Evolutionary conservation across 2,113 vertebrate genomes (phyloP), one percentile per base, ranked within the genome.

Genomic region (Suricata suricatta): DNA sequence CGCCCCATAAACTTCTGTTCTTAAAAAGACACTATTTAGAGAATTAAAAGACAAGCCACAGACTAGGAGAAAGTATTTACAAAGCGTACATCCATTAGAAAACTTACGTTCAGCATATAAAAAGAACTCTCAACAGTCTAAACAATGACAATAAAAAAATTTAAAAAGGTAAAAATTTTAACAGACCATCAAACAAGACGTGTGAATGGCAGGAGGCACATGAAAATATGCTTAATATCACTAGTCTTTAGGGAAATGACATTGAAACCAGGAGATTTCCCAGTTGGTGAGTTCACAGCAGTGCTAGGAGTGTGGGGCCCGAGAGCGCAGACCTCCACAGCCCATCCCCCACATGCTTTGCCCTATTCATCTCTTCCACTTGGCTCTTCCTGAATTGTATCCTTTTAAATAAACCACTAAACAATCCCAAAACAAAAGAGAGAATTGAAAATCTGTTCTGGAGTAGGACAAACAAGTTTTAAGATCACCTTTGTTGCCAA

Each of bases 371-470:
- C 16, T 44, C 35, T 44, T 44, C 81, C 57, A 31, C 31, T 16
- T 19, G 25, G 35, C 57, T 44, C 38, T 84, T 84, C 38, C 10
- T 63, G 35, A 11, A 17, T 64, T 6, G 35, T 44, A 21, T 21
- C 82, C 41, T 86, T 68, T n/a, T 15, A 19, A 86, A 29, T 64
- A 21, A 68, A 25, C 63, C 83, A n/a, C 12, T 1, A 25, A n/a
- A 68, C 17, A 99, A 99, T 97, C 97, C 96, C 0, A 97, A 99
- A 69, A 99, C 99, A 0, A 99, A 98, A 97, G 99, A 98, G 6
- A 99, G 99, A 98, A 99, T 99, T 7, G 98, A 99, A 97, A 97
- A 83, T 31, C 95, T 99, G 96, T 80, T 99, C 57, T 97, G 90
- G 69, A 97, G 98, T 15, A 99, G 99, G 0, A 97, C 92, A 41